phyloP scores from a whole-genome alignment of 2,113 vertebrate genomes.

The Pollimyrus isidori region DNA sequence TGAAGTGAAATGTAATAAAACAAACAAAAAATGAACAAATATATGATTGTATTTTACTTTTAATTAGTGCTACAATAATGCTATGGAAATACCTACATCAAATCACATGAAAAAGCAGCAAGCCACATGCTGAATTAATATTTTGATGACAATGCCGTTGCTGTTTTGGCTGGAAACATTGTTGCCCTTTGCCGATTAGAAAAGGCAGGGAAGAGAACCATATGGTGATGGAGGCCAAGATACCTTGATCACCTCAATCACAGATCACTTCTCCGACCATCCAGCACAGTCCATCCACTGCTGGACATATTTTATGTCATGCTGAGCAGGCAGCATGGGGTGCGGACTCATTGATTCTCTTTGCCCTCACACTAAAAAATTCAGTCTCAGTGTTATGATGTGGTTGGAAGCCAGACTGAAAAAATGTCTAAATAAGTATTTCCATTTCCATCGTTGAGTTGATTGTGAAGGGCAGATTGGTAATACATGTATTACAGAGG shows the following conservation, averaged over 20 bases:
- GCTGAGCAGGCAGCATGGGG: not conserved
- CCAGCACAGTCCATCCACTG: not conserved
- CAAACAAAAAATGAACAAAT: not conserved
- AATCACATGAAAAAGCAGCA: not conserved
- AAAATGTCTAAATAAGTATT: not conserved
- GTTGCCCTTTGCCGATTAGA: not conserved
- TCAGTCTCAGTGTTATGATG: not conserved
- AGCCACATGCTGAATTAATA: not conserved
- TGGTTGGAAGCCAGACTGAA: not conserved
- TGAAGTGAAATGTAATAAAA: not conserved
- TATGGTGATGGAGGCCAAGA: not conserved
- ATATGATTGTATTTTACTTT: not conserved
- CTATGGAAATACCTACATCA: not conserved
- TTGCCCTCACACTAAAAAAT: not conserved
- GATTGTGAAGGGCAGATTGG: not conserved
- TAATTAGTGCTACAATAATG: not conserved
- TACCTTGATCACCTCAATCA: not conserved
- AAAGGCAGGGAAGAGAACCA: not conserved
- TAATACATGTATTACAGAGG: not conserved
- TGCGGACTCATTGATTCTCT: not conserved
- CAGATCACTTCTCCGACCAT: not conserved
- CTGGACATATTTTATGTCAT: not conserved
- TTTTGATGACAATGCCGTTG: not conserved
- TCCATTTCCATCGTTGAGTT: not conserved
- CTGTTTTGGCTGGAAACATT: not conserved